Conservation (phyloP, 2,797 vertebrate species). For the Allobates femoralis region DNA sequence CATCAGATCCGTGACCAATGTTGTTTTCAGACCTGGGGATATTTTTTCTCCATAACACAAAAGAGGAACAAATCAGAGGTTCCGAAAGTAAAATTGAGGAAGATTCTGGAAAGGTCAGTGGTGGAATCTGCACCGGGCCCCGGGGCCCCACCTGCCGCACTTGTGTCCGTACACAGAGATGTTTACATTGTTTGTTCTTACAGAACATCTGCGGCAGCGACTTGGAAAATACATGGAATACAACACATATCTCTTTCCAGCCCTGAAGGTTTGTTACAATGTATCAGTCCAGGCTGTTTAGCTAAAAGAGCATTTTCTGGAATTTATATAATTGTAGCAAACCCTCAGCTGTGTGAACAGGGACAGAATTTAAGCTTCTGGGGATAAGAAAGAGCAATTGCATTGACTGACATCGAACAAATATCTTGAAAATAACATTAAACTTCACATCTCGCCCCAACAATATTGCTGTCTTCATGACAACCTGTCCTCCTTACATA, state of each 20-base stretch:
- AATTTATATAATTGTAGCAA: neutral
- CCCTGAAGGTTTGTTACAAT: neutral
- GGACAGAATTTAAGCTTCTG: too few species aligned
- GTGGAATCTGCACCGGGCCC: neutral
- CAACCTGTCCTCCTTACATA: too few species aligned
- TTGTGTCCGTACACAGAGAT: neutral
- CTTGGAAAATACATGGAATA: neutral
- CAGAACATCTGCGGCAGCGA: neutral
- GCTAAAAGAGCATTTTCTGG: neutral
- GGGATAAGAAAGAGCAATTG: too few species aligned
- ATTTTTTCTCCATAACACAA: neutral
- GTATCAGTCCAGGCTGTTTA: neutral
- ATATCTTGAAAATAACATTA: too few species aligned
- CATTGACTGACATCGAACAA: too few species aligned
- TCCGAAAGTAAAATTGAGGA: neutral
- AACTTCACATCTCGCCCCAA: too few species aligned
- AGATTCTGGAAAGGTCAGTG: neutral
- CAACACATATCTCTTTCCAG: neutral
- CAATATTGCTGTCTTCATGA: too few species aligned
- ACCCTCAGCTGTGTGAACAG: neutral
- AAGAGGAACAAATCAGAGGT: neutral
- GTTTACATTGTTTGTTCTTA: neutral
- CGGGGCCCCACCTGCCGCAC: neutral
- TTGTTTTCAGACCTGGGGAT: neutral
- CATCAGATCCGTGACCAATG: neutral